Base-by-base conservation (phyloP, 2,888 invertebrate species). In the Archaeoteleia sp. region DNA sequence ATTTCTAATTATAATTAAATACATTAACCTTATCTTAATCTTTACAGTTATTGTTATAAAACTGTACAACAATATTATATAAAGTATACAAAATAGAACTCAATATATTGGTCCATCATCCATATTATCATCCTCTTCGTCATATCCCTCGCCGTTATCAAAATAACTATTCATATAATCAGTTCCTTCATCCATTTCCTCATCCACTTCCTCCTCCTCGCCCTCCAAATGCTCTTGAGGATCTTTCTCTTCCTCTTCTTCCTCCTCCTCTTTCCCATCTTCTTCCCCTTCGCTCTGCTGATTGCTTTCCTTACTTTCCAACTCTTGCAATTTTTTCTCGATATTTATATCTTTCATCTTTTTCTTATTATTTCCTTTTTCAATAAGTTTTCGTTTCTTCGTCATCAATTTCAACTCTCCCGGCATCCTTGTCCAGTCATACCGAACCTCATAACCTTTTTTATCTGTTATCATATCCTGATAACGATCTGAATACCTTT, bases 81-180 rank as follows among this genome's bases (percentile, higher is more conserved):
- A n/a, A n/a, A n/a, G n/a, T n/a, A n/a, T n/a, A n/a, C n/a, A n/a
- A n/a, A n/a, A n/a, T n/a, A n/a, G n/a, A 60, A 17, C 23, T 87
- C 84, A 92, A 86, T 93, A 94, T 60, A 93, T 89, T 40, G 94
- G 93, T 8, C 93, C 94, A 86, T 94, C 94, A 82, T 94, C 94
- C 67, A 93, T 86, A 82, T 93, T 93, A 76, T 95, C 95, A 78
- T 95, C 95, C 74, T 95, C 95, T 65, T 95, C 94, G 81, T 94
- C 94, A 81, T 93, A 94, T 20, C 90, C 91, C 85, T 95, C 95
- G 1, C 95, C 95, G 83, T 95, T 94, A 82, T 95, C 95, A 84
- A 95, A 95, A 82, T 94, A 95, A 80, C 92, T 94, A 76, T 94
- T 93, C 0, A 92, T 93, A 80, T 95, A 95, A 83, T 95, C 95